Evolutionary conservation across 2,888 invertebrate species (phyloP).

Genomic region (Caenorhabditis doughertyi): DNA sequence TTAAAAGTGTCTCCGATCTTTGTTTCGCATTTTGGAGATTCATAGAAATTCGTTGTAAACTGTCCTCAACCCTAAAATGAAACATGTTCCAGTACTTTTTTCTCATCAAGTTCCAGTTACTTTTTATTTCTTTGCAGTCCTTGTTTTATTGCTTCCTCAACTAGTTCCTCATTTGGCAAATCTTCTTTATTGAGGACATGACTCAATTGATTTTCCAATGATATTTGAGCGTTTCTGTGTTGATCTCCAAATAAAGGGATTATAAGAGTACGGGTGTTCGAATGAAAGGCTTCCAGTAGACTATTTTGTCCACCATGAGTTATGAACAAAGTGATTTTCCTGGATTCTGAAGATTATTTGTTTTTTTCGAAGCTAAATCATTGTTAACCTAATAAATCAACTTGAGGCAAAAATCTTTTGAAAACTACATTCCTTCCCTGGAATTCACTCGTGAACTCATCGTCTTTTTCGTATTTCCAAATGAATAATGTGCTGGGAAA

Average conservation of each 20-base stretch:
- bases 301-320: constrained; percentile 67
- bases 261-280: constrained; percentile 26
- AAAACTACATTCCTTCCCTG: constrained; percentile 7
- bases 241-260: constrained; percentile 47
- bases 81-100: not conserved
- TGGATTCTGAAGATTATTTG: constrained; percentile 39
- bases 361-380: not conserved
- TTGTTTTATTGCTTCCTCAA: constrained; percentile 16
- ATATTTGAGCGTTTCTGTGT: constrained; percentile 42
- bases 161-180: constrained; percentile 25
- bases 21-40: constrained; percentile 33
- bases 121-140: constrained; percentile 17
- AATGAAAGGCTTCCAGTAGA: constrained; percentile 56
- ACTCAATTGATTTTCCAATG: constrained; percentile 28
- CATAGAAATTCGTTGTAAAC: constrained; percentile 18
- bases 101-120: constrained; percentile 6
- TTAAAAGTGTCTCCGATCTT: constrained; percentile 22
- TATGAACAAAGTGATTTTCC: constrained; percentile 46
- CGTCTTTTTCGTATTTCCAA: constrained; percentile 52
- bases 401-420: constrained; percentile 33
- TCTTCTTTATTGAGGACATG: constrained; percentile 32
- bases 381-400: constrained; percentile 36
- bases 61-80: constrained; percentile 13
- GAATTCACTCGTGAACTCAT: constrained; percentile 8
- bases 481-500: constrained; percentile 24